Evolutionary conservation across 1,140 invertebrate genomes (phyloP), one percentile per base, ranked within the genome.

Genomic region (Brachionus manjavacas): DNA sequence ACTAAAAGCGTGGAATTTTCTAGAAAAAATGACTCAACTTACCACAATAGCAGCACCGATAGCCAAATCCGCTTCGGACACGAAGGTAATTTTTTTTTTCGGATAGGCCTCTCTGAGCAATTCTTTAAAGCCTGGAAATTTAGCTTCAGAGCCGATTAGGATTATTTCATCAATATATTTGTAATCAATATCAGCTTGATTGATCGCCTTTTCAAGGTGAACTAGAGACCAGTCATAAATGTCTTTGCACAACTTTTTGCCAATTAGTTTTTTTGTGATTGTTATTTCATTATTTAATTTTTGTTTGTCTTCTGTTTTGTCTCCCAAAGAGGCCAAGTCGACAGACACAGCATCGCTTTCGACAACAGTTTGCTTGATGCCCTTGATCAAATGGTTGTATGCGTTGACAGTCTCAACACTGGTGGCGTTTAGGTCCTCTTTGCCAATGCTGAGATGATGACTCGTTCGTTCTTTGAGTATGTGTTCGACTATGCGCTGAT

Each of bases 171-270:
- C 64, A 41, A 81, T 4, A 23, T 64, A n/a, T 23, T 81, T 60
- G 12, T 81, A 52, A 81, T 23, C n/a, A 14, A 81, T 39, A 25
- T 81, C 79, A 46, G 79, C 49, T 60, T 81, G 79, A 9, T 31
- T 39, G n/a, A 81, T 81, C 1, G 79, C 49, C 14, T 81, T 81
- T 60, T 81, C 52, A 14, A 81, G 64, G 41, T 81, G 79, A 11
- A 55, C 79, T 12, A 81, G 39, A 8, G 79, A 60, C 79, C 79
- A 81, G 12, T 81, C 79, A 46, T 81, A 81, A 64, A 81, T 81
- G 39, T 81, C 79, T n/a, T 81, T 81, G 28, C 79, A 81, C 11
- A 81, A 12, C 9, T 14, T 35, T 60, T 39, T 60, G 11, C 39
- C 28, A n/a, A 81, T 81, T 35, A 64, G 23, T 12, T 81, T 81